Evolutionary conservation across 2,888 invertebrate genomes (phyloP), one percentile per base, ranked within the genome.

Genomic region (Lutraria lutraria): DNA sequence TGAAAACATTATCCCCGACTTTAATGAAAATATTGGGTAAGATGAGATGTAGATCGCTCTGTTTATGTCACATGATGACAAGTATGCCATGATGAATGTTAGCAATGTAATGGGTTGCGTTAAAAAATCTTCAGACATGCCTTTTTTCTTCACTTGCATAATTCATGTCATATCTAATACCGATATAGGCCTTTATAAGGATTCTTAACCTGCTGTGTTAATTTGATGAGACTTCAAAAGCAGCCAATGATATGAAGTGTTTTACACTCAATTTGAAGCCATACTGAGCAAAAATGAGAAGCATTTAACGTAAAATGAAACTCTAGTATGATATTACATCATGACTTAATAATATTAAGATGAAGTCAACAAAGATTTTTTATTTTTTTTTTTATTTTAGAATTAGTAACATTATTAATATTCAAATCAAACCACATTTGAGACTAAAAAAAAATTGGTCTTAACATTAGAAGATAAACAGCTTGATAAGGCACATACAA

Each of bases 71-170:
- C 25, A 12, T n/a, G 63, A 68, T 68, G 63, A 68, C 63, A 68
- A 68, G 21, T 63, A 63, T 63, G n/a, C 4, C 25, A 25, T 68
- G 63, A 68, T 68, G 63, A 68, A 68, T 68, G 63, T 25, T 12
- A 2, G 25, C 25, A 68, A 43, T 25, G 8, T 12, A 68, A 25
- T 3, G 10, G 25, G 63, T 25, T 68, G 25, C 25, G 63, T 25
- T 68, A 12, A 68, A 60, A 60, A n/a, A 68, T 13, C 25, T 68
- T n/a, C 25, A 68, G 25, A 68, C 63, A 25, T 68, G n/a, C n/a
- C n/a, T 68, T 68, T n/a, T 43, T 68, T 68, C 63, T 25, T 68
- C 63, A 10, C 63, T 68, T 68, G 63, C 63, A 68, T 43, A 43
- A 8, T 68, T 68, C 13, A 68, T 25, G 63, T 68, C n/a, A 68